These are phyloP conservation scores for Epizoanthus rinbou DNA, from an alignment of 92 coral and sea anemone species.

Conservation along the genomic window DNA sequence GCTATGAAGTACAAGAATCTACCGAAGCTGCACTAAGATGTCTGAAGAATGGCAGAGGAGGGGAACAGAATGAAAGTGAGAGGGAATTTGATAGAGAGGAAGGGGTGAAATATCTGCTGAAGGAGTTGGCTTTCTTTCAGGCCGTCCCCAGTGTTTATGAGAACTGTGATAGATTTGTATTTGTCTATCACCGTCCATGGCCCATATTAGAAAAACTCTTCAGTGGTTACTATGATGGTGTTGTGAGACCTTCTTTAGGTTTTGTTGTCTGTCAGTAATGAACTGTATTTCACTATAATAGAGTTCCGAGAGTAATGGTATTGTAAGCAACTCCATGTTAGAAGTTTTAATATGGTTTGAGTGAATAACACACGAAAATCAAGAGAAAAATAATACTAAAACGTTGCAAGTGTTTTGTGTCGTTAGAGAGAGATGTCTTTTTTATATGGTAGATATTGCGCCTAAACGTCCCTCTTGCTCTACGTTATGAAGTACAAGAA, in stretches of 20 bases:
- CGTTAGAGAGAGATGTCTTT: too few relatives aligned
- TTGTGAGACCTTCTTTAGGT: slow-evolving; percentile 63
- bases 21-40: slow-evolving; percentile 68
- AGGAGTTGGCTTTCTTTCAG: slow-evolving; percentile 74
- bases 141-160: slow-evolving; percentile 62
- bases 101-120: slow-evolving; percentile 75
- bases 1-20: slow-evolving; percentile 56
- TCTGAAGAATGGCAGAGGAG: slow-evolving; percentile 55
- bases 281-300: neutral
- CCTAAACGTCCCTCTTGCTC: too few relatives aligned
- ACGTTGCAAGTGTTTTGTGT: too few relatives aligned
- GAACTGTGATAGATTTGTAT: slow-evolving; percentile 65
- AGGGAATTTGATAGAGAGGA: slow-evolving; percentile 61
- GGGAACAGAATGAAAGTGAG: slow-evolving; percentile 1
- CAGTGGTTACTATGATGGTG: slow-evolving; percentile 69
- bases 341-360: too few relatives aligned
- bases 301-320: too few relatives aligned
- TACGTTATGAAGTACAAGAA: slow-evolving; percentile 56
- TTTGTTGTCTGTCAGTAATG: slow-evolving; percentile 52
- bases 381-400: too few relatives aligned
- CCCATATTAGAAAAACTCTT: slow-evolving; percentile 78
- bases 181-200: slow-evolving; percentile 86
- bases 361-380: too few relatives aligned
- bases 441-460: too few relatives aligned
- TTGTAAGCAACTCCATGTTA: too few relatives aligned